Conservation (phyloP, 2,113 vertebrate species). For the Mystacornis crossleyi region DNA sequence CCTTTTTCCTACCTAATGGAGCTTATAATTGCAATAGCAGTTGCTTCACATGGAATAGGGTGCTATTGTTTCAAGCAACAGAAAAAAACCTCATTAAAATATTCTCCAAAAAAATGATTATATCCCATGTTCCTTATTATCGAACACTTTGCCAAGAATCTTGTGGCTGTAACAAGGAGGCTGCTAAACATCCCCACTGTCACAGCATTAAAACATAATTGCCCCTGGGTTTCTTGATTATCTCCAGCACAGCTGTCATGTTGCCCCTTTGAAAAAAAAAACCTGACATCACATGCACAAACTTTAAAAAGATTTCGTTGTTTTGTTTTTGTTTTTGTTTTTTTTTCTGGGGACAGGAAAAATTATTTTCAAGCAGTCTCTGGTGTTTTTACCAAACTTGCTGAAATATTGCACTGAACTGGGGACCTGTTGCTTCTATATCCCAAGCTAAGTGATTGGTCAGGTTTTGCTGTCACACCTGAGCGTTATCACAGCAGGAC, state of each 20-base stretch:
- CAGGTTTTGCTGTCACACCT: not conserved
- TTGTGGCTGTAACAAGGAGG: not conserved
- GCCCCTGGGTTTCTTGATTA: slow-evolving; percentile 38
- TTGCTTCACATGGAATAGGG: not conserved
- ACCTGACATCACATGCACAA: not conserved
- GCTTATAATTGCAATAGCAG: not conserved
- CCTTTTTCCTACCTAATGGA: not conserved
- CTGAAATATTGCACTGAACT: not conserved
- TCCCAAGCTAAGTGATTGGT: not conserved
- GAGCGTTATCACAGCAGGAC: not conserved
- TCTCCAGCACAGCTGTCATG: slow-evolving; percentile 37
- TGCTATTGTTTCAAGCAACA: not conserved
- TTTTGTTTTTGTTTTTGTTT: not conserved
- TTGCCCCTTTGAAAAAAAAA: slow-evolving; percentile 37
- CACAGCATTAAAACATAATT: slow-evolving; percentile 44
- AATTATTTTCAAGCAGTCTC: not conserved
- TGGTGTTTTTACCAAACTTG: not conserved
- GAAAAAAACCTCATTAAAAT: not conserved
- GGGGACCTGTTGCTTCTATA: not conserved
- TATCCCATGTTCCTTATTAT: not conserved
- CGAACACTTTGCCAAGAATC: not conserved
- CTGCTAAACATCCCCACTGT: slow-evolving; percentile 11
- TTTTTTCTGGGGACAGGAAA: not conserved
- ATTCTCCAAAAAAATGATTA: not conserved
- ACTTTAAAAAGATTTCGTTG: not conserved